Percentiles rank a stretch among this genome's conserved stretches.
Conservation (phyloP, 64 coral and sea anemone genomes). For the Trachythela sp. region DNA sequence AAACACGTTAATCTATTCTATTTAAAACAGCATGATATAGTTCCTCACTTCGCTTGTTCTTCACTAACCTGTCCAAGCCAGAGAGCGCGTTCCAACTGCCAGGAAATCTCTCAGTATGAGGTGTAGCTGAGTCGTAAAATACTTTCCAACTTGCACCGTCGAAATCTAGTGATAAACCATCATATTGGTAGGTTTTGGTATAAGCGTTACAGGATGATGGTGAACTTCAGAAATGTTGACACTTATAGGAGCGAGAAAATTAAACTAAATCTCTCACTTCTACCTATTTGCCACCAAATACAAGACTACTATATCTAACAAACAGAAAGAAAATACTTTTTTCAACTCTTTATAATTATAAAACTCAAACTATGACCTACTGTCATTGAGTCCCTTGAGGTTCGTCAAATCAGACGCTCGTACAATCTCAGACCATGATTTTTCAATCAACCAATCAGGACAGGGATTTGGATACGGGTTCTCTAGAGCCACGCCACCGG, state of each 20-base stretch:
- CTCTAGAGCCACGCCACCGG: slow-evolving; percentile 93
- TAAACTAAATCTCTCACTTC: neutral
- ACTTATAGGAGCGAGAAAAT: too few relatives aligned
- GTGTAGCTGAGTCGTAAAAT: slow-evolving; percentile 88
- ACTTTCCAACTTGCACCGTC: slow-evolving; percentile 73
- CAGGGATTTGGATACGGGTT: slow-evolving; percentile 95
- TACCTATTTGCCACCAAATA: neutral
- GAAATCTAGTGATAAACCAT: slow-evolving; percentile 50
- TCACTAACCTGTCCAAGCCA: slow-evolving; percentile 69
- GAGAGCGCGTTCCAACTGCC: slow-evolving; percentile 82
- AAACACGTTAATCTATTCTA: neutral
- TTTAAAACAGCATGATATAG: neutral
- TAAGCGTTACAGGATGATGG: too few relatives aligned
- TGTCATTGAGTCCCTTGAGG: slow-evolving; percentile 73
- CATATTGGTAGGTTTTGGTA: too few relatives aligned
- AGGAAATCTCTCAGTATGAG: slow-evolving; percentile 69
- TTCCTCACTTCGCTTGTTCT: neutral
- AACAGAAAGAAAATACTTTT: too few relatives aligned
- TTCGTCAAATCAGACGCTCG: slow-evolving; percentile 90
- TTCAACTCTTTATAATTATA: neutral
- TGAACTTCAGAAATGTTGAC: too few relatives aligned
- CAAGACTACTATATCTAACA: too few relatives aligned
- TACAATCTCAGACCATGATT: slow-evolving; percentile 94
- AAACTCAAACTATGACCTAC: slow-evolving; percentile 25
- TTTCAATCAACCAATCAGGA: slow-evolving; percentile 89